Conservation (phyloP, 2,888 invertebrate species). For the Diaprepes abbreviatus region DNA sequence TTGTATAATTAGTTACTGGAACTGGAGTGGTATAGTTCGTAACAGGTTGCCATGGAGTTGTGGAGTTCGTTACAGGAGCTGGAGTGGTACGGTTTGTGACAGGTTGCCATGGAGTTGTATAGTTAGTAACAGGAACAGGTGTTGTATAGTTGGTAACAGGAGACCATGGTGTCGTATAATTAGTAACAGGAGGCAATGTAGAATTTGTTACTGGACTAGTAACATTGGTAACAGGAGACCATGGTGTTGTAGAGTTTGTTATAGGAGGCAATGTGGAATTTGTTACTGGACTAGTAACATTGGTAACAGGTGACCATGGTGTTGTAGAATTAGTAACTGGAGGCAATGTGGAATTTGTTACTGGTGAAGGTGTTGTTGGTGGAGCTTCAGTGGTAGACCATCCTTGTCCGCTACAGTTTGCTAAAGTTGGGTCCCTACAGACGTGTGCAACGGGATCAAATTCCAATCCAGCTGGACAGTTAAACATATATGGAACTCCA, state of each 20-base stretch:
- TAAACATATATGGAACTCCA: constrained; percentile 29
- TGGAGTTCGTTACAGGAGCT: neutral
- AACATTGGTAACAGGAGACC: neutral
- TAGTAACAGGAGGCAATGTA: neutral
- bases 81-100: neutral
- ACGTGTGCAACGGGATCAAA: constrained; percentile 20
- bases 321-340: neutral
- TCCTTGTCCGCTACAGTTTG: constrained; percentile 30
- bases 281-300: neutral
- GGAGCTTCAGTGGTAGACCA: constrained; percentile 23
- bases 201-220: constrained; percentile 18
- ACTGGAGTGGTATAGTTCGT: neutral
- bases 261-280: neutral
- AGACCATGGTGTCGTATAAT: neutral
- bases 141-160: constrained; percentile 7
- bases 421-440: constrained; percentile 12
- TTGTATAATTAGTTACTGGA: constrained; percentile 2
- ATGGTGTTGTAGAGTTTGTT: constrained; percentile 20
- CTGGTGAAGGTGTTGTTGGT: neutral
- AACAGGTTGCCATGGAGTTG: too few species aligned
- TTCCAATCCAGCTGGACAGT: constrained; percentile 24
- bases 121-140: neutral
- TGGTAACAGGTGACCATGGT: neutral
- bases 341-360: neutral
- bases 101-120: neutral